Conservation (phyloP, 2,888 invertebrate genomes). For the Nomada fabriciana region DNA sequence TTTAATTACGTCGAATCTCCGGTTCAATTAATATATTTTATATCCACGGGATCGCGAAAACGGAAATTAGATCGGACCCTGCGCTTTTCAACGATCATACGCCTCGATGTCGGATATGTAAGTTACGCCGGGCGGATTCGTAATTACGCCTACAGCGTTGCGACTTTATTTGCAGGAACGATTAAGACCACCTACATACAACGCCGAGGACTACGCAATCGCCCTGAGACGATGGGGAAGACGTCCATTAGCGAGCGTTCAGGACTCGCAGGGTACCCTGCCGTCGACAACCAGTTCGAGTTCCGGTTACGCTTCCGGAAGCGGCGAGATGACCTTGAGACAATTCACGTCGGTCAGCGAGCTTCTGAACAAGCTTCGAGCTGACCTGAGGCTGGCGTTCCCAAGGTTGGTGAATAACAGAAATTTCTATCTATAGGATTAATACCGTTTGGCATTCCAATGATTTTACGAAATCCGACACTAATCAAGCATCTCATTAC, state of each 20-base stretch:
- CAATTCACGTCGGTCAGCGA: conserved; percentile 95
- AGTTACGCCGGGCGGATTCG: neutral
- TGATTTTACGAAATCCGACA: neutral
- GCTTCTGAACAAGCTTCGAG: conserved; percentile 92
- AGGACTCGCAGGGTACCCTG: conserved; percentile 80
- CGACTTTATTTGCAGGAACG: conserved; percentile 87
- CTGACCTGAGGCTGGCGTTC: conserved; percentile 94
- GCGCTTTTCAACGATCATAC: neutral
- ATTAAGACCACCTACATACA: conserved; percentile 94
- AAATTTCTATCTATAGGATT: neutral
- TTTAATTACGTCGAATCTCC: neutral
- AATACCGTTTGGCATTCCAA: neutral
- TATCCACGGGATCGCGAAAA: too few relatives aligned
- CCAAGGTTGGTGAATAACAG: conserved; percentile 89
- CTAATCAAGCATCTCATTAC: neutral
- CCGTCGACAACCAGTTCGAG: conserved; percentile 83
- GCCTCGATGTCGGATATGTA: neutral
- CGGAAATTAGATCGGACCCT: neutral
- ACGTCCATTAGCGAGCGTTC: conserved; percentile 85
- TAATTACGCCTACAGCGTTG: conserved; percentile 4
- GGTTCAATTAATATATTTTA: too few relatives aligned
- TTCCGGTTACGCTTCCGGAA: conserved; percentile 85
- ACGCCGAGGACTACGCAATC: conserved; percentile 94
- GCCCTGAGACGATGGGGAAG: conserved; percentile 93
- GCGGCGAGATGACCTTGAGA: conserved; percentile 93